Base-by-base conservation (phyloP, 2,888 invertebrate genomes). In the Parnassius orleans region DNA sequence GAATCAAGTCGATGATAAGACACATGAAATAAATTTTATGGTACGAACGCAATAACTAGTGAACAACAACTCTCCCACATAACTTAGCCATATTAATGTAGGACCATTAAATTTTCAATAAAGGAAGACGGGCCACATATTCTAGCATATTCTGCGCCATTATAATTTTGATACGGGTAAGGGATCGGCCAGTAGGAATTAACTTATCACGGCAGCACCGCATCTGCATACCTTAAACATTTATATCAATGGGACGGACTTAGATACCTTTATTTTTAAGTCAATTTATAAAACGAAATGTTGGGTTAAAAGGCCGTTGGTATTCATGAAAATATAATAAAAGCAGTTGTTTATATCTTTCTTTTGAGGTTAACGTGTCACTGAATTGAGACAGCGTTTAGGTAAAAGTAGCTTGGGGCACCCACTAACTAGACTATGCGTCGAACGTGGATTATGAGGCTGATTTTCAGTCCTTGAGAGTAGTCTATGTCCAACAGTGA, bases 151-250 rank as follows among this genome's bases (percentile, higher is more conserved):
- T 79, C 79, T 67, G 75, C 69, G 72, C 82, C 76, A 86, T 88
- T 88, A 88, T 86, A 83, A 87, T 87, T 88, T 84, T 88, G 90
- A 90, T 87, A 84, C 84, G 90, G 89, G 89, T 89, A 81, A 82
- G 87, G 89, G 87, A 85, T 85, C 80, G 87, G 78, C 85, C 87
- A 79, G 79, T 75, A 84, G 84, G 90, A 86, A 90, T 91, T 90
- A 91, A 90, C 89, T 90, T 91, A 91, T 90, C 90, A 90, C 89
- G 74, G 82, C 77, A 69, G 79, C 69, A 72, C 83, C 87, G 83
- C 84, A 88, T 88, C 89, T 89, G 90, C 90, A 90, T 91, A 90
- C 89, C 91, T 90, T 87, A 80, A 85, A 84, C 86, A 86, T 88
- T 89, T 86, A 84, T 83, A 76, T 68, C 60, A 47, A 66, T 61